A percentile compares a stretch with the other conserved stretches of the same genome.
Evolutionary conservation across 2,113 vertebrate genomes (phyloP).

Genomic region (Hepsetus odoe): DNA sequence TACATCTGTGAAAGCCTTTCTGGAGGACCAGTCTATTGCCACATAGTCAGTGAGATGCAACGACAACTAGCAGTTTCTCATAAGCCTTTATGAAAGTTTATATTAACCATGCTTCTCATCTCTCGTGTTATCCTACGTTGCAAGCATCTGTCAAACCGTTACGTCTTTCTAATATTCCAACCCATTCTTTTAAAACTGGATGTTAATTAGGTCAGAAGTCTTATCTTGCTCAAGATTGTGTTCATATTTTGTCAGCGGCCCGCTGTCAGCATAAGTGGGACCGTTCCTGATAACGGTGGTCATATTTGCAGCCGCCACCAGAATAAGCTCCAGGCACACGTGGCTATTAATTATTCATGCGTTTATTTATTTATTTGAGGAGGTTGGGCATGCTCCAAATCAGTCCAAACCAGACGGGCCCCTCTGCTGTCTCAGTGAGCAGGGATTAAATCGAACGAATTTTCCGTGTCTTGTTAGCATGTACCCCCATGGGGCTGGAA

Average conservation of each 20-base stretch:
- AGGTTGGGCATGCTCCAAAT: constrained; percentile 46
- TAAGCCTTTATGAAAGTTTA: too few relatives aligned
- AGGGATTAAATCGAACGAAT: constrained; percentile 4
- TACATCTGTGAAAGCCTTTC: too few relatives aligned
- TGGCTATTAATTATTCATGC: constrained; percentile 44
- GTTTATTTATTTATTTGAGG: neutral
- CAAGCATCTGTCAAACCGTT: too few relatives aligned
- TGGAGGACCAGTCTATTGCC: too few relatives aligned
- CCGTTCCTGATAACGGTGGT: constrained; percentile 26
- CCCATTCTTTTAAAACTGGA: too few relatives aligned
- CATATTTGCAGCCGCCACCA: constrained; percentile 8
- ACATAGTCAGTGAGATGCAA: too few relatives aligned
- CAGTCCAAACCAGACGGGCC: constrained; percentile 2
- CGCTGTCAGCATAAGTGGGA: constrained; percentile 11
- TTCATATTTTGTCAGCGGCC: neutral
- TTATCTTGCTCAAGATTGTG: constrained; percentile 1
- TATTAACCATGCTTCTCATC: too few relatives aligned
- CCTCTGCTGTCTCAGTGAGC: constrained; percentile 8
- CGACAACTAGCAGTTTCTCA: too few relatives aligned
- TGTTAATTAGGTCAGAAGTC: constrained; percentile 14
- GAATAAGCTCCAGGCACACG: constrained; percentile 18
- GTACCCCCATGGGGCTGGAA: too few relatives aligned
- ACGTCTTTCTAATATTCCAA: too few relatives aligned
- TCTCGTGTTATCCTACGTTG: too few relatives aligned
- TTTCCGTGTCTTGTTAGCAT: neutral